Conservation (phyloP, 2,797 vertebrate genomes). For the Bradypodion ventrale region DNA sequence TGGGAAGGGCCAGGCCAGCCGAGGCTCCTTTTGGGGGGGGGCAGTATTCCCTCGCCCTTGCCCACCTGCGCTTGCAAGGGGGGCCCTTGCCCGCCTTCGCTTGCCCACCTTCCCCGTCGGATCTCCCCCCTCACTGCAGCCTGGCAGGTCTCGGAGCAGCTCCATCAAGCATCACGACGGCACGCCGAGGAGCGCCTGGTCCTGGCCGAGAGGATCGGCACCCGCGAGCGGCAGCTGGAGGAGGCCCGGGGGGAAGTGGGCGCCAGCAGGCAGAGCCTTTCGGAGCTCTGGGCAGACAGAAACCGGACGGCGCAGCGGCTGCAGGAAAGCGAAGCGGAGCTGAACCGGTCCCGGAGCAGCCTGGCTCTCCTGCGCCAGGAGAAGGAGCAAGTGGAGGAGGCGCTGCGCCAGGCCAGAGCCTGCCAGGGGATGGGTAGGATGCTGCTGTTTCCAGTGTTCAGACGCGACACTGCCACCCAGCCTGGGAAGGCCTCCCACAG, state of each 20-base stretch:
- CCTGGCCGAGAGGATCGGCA: slow-evolving; percentile 44
- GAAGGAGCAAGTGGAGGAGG: not conserved
- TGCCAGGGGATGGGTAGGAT: not conserved
- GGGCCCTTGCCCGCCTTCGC: not conserved
- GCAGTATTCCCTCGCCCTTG: too few relatives aligned
- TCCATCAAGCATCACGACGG: slow-evolving; percentile 13
- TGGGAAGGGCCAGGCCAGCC: too few relatives aligned
- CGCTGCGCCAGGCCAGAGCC: not conserved
- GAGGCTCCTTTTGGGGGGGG: too few relatives aligned
- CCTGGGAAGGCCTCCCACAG: not conserved
- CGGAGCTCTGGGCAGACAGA: slow-evolving; percentile 23
- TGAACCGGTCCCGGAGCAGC: not conserved
- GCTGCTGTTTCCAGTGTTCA: too few relatives aligned
- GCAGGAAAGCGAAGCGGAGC: not conserved
- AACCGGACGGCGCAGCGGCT: not conserved
- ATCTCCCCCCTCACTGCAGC: slow-evolving; percentile 39
- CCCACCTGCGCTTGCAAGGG: too few relatives aligned
- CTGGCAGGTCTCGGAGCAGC: slow-evolving; percentile 56
- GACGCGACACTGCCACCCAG: too few relatives aligned
- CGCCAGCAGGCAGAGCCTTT: not conserved
- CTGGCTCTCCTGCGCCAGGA: not conserved
- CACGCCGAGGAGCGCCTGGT: slow-evolving; percentile 50
- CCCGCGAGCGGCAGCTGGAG: not conserved
- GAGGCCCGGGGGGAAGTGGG: slow-evolving; percentile 38
- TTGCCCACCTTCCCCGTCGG: rapidly evolving